Percentiles rank a stretch among this genome's conserved stretches.
Conservation (phyloP, 2,113 vertebrate genomes). For the Dipodomys stephensi region DNA sequence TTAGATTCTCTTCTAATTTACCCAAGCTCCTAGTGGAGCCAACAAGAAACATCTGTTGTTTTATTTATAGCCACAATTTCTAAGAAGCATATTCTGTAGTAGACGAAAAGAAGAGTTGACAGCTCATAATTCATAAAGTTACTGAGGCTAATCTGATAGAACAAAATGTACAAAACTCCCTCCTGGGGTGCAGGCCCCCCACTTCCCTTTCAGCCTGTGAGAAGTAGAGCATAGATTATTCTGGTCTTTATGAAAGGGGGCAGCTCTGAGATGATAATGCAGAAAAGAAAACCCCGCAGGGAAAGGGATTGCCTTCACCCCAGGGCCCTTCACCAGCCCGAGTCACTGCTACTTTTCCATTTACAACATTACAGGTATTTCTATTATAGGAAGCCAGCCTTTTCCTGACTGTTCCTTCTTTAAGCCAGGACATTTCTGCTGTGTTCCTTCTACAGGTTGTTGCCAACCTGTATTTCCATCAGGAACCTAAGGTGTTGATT, state of each 20-base stretch:
- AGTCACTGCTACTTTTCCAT: constrained; percentile 49
- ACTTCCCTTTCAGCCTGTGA: constrained; percentile 76
- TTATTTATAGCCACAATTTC: constrained; percentile 91
- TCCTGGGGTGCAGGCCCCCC: constrained; percentile 76
- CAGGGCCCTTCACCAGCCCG: background rate
- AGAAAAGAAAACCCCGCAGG: background rate
- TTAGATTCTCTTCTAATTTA: constrained; percentile 53
- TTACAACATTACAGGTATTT: constrained; percentile 23
- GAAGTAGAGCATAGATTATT: constrained; percentile 56
- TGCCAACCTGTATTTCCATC: background rate
- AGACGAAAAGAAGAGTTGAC: constrained; percentile 87
- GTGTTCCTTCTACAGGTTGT: background rate
- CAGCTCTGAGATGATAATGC: constrained; percentile 35
- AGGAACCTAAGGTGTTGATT: constrained; percentile 7
- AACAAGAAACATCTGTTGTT: constrained; percentile 89
- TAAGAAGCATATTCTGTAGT: constrained; percentile 89
- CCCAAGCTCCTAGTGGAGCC: constrained; percentile 82
- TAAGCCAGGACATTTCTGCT: background rate
- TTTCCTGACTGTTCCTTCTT: background rate
- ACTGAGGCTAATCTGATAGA: constrained; percentile 86
- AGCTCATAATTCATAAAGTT: constrained; percentile 89
- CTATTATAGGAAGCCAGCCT: background rate
- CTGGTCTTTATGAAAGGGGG: background rate
- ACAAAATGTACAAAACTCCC: constrained; percentile 87
- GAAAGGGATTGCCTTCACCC: background rate